Percentiles rank a stretch among this genome's conserved stretches.
phyloP scores from a whole-genome alignment of 2,797 vertebrate species.

The Sparus aurata region DNA sequence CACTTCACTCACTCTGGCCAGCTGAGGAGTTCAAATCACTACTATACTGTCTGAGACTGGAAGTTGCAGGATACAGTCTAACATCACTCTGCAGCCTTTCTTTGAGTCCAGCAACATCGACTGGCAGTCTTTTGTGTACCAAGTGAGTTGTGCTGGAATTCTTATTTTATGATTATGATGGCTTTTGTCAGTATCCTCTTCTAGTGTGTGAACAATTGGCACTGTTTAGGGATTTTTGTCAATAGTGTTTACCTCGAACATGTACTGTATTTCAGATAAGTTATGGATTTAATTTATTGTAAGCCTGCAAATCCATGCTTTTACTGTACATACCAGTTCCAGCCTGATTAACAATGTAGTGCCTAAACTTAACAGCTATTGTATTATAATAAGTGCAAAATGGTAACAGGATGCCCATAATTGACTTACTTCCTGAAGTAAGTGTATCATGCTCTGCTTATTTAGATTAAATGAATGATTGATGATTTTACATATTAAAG shows the following conservation, averaged over 20 bases:
- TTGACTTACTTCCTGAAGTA: too few species aligned
- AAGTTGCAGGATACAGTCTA: constrained; percentile 38
- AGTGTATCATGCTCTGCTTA: too few species aligned
- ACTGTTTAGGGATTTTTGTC: neutral
- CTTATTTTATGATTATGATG: constrained; percentile 25
- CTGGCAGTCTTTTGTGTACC: neutral
- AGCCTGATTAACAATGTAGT: neutral
- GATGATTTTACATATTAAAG: too few species aligned
- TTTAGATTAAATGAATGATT: too few species aligned
- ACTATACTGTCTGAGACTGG: constrained; percentile 32
- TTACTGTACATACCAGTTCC: neutral
- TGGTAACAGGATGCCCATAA: too few species aligned
- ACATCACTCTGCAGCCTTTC: constrained; percentile 13
- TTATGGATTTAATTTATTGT: neutral
- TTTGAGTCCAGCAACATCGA: constrained; percentile 11
- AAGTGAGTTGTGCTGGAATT: constrained; percentile 26
- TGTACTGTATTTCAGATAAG: neutral
- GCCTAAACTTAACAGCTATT: too few species aligned
- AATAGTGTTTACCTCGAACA: neutral
- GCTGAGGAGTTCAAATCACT: constrained; percentile 39
- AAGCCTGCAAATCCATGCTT: neutral
- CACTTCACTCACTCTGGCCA: constrained; percentile 43
- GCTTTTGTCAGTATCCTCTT: constrained; percentile 11
- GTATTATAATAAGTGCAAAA: too few species aligned
- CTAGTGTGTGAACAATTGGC: constrained; percentile 1